Base-by-base conservation (phyloP, 1,140 invertebrate species). In the Drosophila lacertosa region DNA sequence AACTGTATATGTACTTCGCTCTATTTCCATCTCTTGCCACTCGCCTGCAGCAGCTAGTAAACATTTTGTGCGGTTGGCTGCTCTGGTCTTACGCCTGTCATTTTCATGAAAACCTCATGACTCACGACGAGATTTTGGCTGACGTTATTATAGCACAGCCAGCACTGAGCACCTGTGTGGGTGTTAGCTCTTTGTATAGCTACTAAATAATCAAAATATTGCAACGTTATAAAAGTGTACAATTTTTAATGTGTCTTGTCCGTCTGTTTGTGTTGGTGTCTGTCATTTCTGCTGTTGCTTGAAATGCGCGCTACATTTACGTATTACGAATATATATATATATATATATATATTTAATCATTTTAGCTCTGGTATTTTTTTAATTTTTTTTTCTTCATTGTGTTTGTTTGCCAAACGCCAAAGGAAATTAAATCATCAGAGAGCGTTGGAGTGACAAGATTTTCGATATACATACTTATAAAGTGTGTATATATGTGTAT, bases 381-480 rank as follows among this genome's bases (percentile, higher is more conserved):
- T 32, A n/a, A n/a, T n/a, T n/a, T n/a, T n/a, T n/a, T n/a, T n/a
- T n/a, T n/a, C n/a, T n/a, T n/a, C n/a, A n/a, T n/a, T n/a, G n/a
- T n/a, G 53, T 75, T 71, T 80, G 45, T 76, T 66, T 64, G 70
- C 62, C 54, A n/a, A 22, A 66, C 32, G 73, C 79, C 54, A 69
- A 70, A 72, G 68, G 81, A 84, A 84, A 86, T 86, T 86, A 86
- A 88, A 88, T 86, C 70, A 86, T 86, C 82, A 59, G n/a, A 62
- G 66, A 48, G 60, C 53, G 50, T 77, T 69, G 68, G 60, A 89
- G 62, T 88, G 83, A 78, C 83, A 89, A 71, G 58, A 64, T 64
- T 40, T 40, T 57, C 16, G n/a, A 47, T 51, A 7, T 24, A 20
- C 53, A 20, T 11, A 18, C 5, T 18, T 4, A 11, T 24, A 44